Evolutionary conservation across 2,888 invertebrate species (phyloP), one percentile per base, ranked within the genome.

Genomic region (Thalpophila matura): DNA sequence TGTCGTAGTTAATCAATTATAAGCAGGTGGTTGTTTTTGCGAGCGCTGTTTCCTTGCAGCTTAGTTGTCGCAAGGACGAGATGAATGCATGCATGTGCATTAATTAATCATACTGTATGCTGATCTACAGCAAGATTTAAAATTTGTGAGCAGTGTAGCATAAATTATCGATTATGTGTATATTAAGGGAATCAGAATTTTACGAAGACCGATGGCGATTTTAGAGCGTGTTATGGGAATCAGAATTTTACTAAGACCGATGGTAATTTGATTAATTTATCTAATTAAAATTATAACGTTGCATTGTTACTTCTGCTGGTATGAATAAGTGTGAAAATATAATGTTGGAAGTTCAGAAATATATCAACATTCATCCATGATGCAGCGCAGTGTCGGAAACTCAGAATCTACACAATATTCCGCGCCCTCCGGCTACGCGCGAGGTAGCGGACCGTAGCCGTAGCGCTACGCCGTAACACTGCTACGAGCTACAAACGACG

Each of bases 1-100:
- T 63, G 72, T 77, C 66, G 62, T 33, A 35, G 66, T 76, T 80
- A 75, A 81, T 81, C 74, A 77, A 71, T 78, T 78, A 70, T 64
- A 72, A 57, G 47, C 63, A 77, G 61, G 51, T 77, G 77, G 58
- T 42, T 62, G 57, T 42, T 68, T 50, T 57, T 43, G 46, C 38
- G 12, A 55, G 62, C 45, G 33, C 49, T 56, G 49, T 55, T 43
- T 43, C 56, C 70, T 61, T 33, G 31, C 20, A 22, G 37, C 37
- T 56, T 58, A 56, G 50, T 56, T 57, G 37, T 59, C n/a, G 51
- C 38, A 45, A 45, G 35, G 12, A 27, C 40, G 27, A 49, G 70
- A 64, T 58, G 50, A 61, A 74, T 69, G 51, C 64, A 60, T 60
- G 42, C 22, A 50, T 18, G 3, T 49, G 56, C 70, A 68, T 60